Base-by-base conservation (phyloP, 2,113 vertebrate genomes). In the Chloropsis cyanopogon region DNA sequence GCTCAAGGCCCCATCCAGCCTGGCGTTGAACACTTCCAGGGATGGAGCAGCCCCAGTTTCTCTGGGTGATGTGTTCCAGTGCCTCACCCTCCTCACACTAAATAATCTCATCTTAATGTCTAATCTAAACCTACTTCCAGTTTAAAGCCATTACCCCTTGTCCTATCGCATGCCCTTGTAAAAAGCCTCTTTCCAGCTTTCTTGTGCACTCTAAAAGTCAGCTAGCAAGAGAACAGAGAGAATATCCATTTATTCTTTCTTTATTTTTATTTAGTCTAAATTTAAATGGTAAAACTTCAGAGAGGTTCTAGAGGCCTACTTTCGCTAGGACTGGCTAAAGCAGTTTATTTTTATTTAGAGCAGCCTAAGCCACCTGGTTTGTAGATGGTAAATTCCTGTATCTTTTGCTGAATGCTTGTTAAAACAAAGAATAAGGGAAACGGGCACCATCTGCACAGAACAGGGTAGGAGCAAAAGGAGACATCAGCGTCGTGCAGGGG, bases 401-500 rank as follows among this genome's bases (percentile, higher is more conserved):
- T 44, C 11, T 52, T 57, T 50, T 23, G 21, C 61, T 42, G 17
- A 1, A 3, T 21, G 41, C 18, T 65, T 35, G 12, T 57, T 70
- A 14, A 84, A 87, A 63, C 53, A 61, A 79, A 69, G 16, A 18
- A 1, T 13, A 14, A 52, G 50, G 54, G 41, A 37, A 72, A 50
- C 1, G 6, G 41, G 31, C 39, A 61, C 35, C 61, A 21, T 33
- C 66, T 80, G 66, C 3, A 1, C 19, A 11, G 71, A 37, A 2
- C 4, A 15, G 65, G n/a, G n/a, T 5, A 4, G 61, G 46, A 71
- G 73, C 10, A 12, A 31, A 31, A 73, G 50, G 31, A 68, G 20
- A 21, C 17, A 5, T 29, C 12, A 0, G 4, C 2, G 4, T 26
- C 3, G 12, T 14, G 46, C 31, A 29, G 19, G 6, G 17, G 21